A percentile compares a stretch with the other conserved stretches of the same genome.
Evolutionary conservation across 2,797 vertebrate species (phyloP).

Genomic region (Xenentodon cancila): DNA sequence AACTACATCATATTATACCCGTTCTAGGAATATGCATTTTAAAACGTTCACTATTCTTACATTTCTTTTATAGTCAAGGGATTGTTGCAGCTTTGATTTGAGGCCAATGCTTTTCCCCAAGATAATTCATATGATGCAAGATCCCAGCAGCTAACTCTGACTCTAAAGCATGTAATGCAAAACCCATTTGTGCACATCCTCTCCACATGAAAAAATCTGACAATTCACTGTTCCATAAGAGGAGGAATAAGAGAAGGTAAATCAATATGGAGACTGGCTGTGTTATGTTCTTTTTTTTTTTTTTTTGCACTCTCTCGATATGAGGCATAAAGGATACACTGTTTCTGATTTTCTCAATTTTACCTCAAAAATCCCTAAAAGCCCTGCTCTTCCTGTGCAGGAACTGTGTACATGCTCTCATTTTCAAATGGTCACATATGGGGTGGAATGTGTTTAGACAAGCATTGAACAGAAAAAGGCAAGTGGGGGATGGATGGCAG

Average conservation of each 20-base stretch:
- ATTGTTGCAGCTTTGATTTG: slow-evolving; percentile 23
- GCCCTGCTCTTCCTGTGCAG: slow-evolving; percentile 4
- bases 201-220: too few species aligned
- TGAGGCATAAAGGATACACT: slow-evolving; percentile 29
- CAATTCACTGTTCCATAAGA: slow-evolving; percentile 8
- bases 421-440: slow-evolving; percentile 35
- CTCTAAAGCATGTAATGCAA: slow-evolving; percentile 2
- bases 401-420: slow-evolving; percentile 36
- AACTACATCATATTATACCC: too few species aligned
- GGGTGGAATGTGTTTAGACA: slow-evolving; percentile 6
- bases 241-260: slow-evolving; percentile 6
- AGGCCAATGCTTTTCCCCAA: slow-evolving; percentile 5
- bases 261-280: slow-evolving; percentile 33
- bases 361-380: slow-evolving; percentile 28
- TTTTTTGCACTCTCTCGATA: slow-evolving; percentile 7
- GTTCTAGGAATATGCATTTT: too few species aligned
- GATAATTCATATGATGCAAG: slow-evolving; percentile 5
- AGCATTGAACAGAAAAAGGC: neutral
- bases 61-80: slow-evolving; percentile 1
- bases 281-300: slow-evolving; percentile 11
- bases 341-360: slow-evolving; percentile 7
- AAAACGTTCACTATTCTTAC: too few species aligned
- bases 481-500: neutral
- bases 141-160: slow-evolving; percentile 8
- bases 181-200: neutral